Evolutionary conservation across 2,113 vertebrate species (phyloP).

Genomic region (Collichthys lucidus): DNA sequence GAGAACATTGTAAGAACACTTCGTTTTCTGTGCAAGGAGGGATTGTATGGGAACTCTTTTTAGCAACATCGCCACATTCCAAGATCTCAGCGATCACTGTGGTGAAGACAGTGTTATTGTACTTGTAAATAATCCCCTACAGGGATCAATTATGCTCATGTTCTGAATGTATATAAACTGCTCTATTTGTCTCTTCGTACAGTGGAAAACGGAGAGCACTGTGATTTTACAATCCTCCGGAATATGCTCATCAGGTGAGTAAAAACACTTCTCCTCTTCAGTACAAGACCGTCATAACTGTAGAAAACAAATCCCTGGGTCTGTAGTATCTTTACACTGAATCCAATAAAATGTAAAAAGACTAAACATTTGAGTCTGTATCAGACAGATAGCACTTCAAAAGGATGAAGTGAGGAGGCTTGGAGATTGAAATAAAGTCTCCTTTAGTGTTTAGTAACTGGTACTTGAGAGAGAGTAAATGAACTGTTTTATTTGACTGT

Average conservation of each 20-base stretch:
- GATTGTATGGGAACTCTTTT: background rate
- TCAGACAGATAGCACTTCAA: no score
- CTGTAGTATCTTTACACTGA: background rate
- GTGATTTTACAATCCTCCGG: conserved; percentile 96
- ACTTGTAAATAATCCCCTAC: background rate
- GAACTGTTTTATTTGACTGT: background rate
- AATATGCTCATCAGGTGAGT: conserved; percentile 97
- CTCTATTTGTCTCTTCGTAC: conserved; percentile 44
- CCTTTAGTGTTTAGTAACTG: no score
- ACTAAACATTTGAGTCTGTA: background rate
- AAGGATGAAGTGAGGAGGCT: no score
- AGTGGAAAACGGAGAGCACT: conserved; percentile 98
- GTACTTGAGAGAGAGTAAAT: background rate
- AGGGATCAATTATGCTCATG: background rate
- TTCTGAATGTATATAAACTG: background rate
- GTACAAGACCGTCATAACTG: background rate
- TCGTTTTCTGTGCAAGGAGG: background rate
- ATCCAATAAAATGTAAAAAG: background rate
- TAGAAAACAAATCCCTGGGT: background rate
- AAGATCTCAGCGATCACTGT: background rate
- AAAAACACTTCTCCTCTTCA: background rate
- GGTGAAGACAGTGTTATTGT: no score
- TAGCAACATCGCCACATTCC: no score
- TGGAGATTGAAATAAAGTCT: no score
- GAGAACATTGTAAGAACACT: background rate